Evolutionary conservation across 2,113 vertebrate genomes (phyloP).

Genomic region (Ptyas mucosa): DNA sequence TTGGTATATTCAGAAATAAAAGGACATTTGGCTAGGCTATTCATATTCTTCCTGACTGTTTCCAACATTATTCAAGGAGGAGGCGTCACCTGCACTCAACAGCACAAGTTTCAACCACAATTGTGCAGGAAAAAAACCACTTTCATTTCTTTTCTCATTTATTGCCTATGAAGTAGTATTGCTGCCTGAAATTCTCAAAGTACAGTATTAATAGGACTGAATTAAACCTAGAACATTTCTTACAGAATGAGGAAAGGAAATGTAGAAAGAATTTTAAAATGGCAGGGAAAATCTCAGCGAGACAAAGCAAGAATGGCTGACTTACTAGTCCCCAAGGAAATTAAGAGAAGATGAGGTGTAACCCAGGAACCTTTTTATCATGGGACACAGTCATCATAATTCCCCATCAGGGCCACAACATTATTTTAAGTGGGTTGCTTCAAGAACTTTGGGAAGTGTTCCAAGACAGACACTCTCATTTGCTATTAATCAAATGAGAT

Average conservation of each 20-base stretch:
- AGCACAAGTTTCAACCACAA: not conserved
- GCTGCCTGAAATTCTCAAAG: not conserved
- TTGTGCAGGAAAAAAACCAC: not conserved
- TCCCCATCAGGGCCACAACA: not conserved
- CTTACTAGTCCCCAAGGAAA: conserved; percentile 13
- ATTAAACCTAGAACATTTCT: not conserved
- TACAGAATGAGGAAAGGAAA: not conserved
- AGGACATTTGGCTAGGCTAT: not conserved
- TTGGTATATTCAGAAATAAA: not conserved
- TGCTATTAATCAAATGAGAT: conserved; percentile 11
- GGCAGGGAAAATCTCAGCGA: conserved; percentile 11
- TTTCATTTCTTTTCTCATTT: not conserved
- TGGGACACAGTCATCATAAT: not conserved
- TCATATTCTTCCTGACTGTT: not conserved
- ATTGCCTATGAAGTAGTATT: not conserved
- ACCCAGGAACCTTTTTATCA: not conserved
- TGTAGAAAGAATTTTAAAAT: not conserved
- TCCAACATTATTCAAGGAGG: not conserved
- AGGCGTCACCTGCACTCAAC: not conserved
- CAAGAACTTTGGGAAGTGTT: not conserved
- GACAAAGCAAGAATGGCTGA: conserved; percentile 6
- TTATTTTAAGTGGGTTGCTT: conserved; percentile 17
- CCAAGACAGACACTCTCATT: not conserved
- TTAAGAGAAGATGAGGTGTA: not conserved
- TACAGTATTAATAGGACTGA: not conserved